phyloP scores from a whole-genome alignment of 2,888 invertebrate genomes.

The Tiliacea aurago region DNA sequence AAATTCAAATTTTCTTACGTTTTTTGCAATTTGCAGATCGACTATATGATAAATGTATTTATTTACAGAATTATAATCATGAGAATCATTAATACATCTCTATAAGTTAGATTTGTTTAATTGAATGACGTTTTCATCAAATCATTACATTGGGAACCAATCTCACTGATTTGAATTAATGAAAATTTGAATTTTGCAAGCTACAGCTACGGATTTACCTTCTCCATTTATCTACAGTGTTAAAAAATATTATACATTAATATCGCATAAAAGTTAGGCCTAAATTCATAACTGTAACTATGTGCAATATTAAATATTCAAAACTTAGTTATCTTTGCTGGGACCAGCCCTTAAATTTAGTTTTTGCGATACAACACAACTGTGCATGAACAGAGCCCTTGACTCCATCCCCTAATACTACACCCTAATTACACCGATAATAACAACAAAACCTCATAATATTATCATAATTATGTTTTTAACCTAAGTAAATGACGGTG shows the following conservation, averaged over 20 bases:
- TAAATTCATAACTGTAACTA: constrained; percentile 34
- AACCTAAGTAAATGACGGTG: constrained; percentile 55
- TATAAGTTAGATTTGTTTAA: too few species aligned
- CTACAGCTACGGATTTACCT: too few species aligned
- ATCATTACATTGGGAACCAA: too few species aligned
- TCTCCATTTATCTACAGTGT: constrained; percentile 56
- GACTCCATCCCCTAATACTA: constrained; percentile 44
- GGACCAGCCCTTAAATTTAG: constrained; percentile 62
- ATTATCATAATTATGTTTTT: constrained; percentile 45
- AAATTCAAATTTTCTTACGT: too few species aligned
- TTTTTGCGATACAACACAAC: constrained; percentile 39
- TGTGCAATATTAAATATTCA: constrained; percentile 32
- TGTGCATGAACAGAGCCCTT: constrained; percentile 52
- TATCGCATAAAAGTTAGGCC: constrained; percentile 38
- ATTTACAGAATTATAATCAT: too few species aligned
- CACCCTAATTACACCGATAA: constrained; percentile 54
- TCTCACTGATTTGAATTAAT: too few species aligned
- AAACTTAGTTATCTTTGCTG: constrained; percentile 45
- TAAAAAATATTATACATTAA: constrained; percentile 12
- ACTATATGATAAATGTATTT: too few species aligned
- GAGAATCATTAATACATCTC: too few species aligned
- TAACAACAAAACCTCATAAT: constrained; percentile 51
- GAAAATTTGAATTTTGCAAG: too few species aligned
- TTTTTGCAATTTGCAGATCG: too few species aligned
- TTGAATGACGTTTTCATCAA: too few species aligned